phyloP scores from a whole-genome alignment of 2,888 invertebrate species.

The Alentia gelatinosa region DNA sequence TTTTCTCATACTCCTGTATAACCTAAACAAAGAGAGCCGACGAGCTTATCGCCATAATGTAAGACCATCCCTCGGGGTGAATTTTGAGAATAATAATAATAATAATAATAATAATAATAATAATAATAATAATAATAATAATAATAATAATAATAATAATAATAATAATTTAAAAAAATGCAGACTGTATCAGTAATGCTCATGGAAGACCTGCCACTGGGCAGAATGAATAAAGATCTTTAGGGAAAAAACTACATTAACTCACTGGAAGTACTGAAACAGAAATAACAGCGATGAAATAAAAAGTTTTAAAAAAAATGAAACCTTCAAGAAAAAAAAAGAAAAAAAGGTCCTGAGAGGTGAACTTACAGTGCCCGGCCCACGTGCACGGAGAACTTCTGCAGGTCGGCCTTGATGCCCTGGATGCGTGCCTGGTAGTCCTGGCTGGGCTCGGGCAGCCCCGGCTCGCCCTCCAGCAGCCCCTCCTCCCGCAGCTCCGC shows the following conservation, averaged over 20 bases:
- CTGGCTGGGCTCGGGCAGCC: not conserved
- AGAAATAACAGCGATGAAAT: not conserved
- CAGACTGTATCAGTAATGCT: not conserved
- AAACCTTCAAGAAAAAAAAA: not conserved
- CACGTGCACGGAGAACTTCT: slow-evolving; percentile 33
- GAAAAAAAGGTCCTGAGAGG: not conserved
- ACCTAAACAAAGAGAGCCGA: too few species aligned
- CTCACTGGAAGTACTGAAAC: too few species aligned
- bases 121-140: not conserved
- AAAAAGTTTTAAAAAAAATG: not conserved
- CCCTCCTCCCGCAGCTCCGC: slow-evolving; percentile 31
- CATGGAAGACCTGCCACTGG: not conserved
- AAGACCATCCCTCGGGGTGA: too few species aligned
- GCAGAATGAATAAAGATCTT: too few species aligned
- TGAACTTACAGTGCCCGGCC: slow-evolving; percentile 41
- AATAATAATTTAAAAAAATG: not conserved
- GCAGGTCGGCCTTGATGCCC: slow-evolving; percentile 38
- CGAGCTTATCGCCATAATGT: too few species aligned
- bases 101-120: not conserved
- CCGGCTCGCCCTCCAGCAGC: slow-evolving; percentile 35
- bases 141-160: not conserved
- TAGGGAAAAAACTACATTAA: too few species aligned
- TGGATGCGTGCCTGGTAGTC: slow-evolving; percentile 26
- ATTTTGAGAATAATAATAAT: not conserved
- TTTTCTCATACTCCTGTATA: too few species aligned